Base-by-base conservation (phyloP, 2,888 invertebrate genomes). In the Ganaspis brasiliensis region DNA sequence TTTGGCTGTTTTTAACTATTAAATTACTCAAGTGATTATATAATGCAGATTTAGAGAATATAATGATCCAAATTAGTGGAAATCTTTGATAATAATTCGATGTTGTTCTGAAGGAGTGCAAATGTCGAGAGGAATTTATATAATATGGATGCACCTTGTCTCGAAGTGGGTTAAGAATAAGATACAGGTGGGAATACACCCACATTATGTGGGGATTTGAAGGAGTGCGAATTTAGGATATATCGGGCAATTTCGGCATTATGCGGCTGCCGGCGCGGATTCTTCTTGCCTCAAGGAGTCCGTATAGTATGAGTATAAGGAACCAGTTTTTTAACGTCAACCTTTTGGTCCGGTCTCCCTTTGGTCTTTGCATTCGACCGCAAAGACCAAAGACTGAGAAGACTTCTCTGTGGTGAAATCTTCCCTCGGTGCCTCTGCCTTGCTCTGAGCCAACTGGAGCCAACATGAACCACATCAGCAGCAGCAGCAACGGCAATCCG, bases 311-410 rank as follows among this genome's bases (percentile, higher is more conserved):
- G 59, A 57, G 49, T 56, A 70, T 71, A 52, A 75, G 75, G 74
- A 80, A 80, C 80, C 80, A 80, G 80, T 80, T 80, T 80, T 79
- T 79, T 77, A 78, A 75, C 72, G 72, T 76, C 76, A 76, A 80
- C 80, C 75, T 79, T 76, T 74, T 67, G 49, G 72, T 73, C 71
- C 40, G 45, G 70, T 40, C 72, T 77, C 49, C 63, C 67, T 67
- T 67, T 67, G 56, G 74, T 61, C 72, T 78, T 72, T 80, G 80
- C 80, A 78, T 78, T 78, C 78, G 61, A 77, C 40, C 71, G 72
- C 72, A 55, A 72, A 72, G 31, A 72, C 52, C 72, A 55, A 72
- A 72, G 31, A 72, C 52, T 67, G 19, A 24, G 40, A 19, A 52
- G 52, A 52, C 31, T 31, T 31, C 31, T 31, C 31, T 31, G 45